Conservation (phyloP, 1,140 invertebrate species). For the Drusus annulatus region DNA sequence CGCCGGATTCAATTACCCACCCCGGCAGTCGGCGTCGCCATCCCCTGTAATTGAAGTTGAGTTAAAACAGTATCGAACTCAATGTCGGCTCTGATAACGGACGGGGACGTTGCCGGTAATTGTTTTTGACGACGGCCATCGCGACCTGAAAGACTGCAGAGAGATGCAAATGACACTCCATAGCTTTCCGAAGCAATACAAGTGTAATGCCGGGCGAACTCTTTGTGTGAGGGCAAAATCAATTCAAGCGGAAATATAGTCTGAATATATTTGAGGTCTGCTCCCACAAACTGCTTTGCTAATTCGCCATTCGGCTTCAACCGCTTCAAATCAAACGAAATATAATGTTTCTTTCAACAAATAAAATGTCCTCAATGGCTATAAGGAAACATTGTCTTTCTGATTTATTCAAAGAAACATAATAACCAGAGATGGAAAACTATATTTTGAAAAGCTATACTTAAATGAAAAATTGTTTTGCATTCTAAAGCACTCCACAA, state of each 20-base stretch:
- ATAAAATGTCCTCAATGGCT: no score
- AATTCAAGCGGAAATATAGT: not conserved
- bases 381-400: no score
- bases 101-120: conserved; percentile 48
- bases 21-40: conserved; percentile 33
- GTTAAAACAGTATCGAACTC: conserved; percentile 57
- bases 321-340: no score
- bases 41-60: conserved; percentile 54
- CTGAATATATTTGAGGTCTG: no score
- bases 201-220: no score
- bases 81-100: conserved; percentile 51
- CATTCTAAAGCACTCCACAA: not conserved
- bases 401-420: no score
- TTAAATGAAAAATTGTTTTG: no score
- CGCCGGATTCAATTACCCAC: conserved; percentile 56
- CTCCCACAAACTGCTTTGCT: no score
- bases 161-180: not conserved
- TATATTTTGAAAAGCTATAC: no score
- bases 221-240: not conserved
- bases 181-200: not conserved
- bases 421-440: no score
- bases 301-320: no score
- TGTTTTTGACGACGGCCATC: conserved; percentile 46
- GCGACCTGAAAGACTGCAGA: not conserved
- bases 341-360: no score